Conservation (phyloP, 2,888 invertebrate genomes). For the Pimpla rufipes region DNA sequence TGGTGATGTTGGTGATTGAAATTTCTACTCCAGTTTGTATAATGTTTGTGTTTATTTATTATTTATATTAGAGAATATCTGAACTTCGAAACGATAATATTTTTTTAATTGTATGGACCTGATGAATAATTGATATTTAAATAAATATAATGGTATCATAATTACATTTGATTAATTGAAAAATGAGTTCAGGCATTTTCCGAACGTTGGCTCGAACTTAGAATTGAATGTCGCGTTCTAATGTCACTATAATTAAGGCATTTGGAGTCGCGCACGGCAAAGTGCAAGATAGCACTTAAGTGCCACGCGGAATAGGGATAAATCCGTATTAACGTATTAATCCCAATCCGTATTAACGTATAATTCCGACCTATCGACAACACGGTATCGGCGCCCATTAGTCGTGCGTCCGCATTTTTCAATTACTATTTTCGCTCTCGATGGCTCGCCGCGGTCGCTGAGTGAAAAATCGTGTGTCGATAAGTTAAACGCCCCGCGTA, state of each 20-base stretch:
- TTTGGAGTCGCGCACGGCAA: not conserved
- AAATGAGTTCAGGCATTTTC: too few relatives aligned
- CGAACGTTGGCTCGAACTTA: too few relatives aligned
- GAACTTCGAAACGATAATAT: too few relatives aligned
- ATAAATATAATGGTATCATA: not conserved
- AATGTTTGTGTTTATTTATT: too few relatives aligned
- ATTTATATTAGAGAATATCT: too few relatives aligned
- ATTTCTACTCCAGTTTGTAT: too few relatives aligned
- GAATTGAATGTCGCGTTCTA: not conserved
- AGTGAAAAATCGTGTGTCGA: not conserved
- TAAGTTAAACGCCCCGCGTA: not conserved
- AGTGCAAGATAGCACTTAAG: not conserved
- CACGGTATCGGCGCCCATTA: not conserved
- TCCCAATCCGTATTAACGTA: not conserved
- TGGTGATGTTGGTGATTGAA: too few relatives aligned
- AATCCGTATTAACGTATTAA: too few relatives aligned
- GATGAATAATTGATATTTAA: too few relatives aligned
- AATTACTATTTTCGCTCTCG: not conserved
- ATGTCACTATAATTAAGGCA: not conserved
- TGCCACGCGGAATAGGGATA: not conserved
- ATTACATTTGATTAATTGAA: not conserved
- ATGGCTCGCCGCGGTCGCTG: not conserved
- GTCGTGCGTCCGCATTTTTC: not conserved
- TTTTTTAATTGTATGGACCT: too few relatives aligned
- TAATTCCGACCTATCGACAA: not conserved